Conservation (phyloP, 2,113 vertebrate genomes). For the Pan troglodytes region DNA sequence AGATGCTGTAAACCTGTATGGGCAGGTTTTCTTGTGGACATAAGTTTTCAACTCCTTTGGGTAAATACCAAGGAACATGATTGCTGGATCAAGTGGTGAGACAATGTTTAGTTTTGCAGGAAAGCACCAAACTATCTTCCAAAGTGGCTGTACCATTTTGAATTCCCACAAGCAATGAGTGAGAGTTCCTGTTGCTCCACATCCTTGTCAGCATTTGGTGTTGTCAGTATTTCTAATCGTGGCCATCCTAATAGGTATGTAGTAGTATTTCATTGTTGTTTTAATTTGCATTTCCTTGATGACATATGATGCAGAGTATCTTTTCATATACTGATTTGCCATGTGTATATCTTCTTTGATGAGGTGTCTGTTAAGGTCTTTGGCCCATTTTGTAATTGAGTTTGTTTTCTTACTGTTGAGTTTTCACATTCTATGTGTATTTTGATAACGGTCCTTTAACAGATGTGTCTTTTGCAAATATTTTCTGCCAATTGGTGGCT, state of each 20-base stretch:
- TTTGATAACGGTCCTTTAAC: not conserved
- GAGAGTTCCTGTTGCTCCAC: not conserved
- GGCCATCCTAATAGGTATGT: not conserved
- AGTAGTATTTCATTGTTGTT: not conserved
- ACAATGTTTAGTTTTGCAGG: not conserved
- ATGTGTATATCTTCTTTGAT: not conserved
- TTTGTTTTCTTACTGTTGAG: conserved; percentile 1
- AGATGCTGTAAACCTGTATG: not conserved
- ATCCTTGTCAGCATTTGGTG: not conserved
- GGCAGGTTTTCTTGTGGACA: not conserved
- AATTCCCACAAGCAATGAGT: not conserved
- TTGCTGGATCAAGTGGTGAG: not conserved
- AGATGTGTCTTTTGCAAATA: not conserved
- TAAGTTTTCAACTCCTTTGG: not conserved
- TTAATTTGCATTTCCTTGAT: not conserved
- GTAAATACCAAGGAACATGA: not conserved
- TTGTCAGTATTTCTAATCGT: not conserved
- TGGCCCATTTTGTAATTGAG: not conserved
- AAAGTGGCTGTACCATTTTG: not conserved
- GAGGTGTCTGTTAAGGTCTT: not conserved
- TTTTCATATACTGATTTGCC: not conserved
- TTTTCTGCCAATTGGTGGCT: not conserved
- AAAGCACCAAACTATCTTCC: not conserved
- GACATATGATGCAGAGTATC: not conserved
- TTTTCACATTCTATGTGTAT: not conserved